A percentile compares a stretch with the other conserved stretches of the same genome.
These are phyloP conservation scores for Lacerta bilineata DNA, from an alignment of 2,797 vertebrate genomes.

Conservation along the genomic window DNA sequence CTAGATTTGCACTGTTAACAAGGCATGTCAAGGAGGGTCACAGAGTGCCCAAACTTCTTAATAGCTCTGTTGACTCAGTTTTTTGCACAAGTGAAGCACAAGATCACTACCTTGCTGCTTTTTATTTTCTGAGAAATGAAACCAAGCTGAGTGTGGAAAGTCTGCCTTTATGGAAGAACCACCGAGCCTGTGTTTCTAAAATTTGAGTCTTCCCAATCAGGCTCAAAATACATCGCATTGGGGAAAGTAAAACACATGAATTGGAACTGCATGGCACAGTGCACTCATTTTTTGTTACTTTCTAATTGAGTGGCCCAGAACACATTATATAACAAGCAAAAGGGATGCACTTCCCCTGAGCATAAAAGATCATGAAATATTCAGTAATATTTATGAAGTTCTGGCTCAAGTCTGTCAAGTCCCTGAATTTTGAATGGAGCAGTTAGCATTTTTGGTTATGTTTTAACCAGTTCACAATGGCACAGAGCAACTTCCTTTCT, in stretches of 20 bases:
- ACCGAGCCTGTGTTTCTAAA: too few species aligned
- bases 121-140: background rate
- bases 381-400: conserved; percentile 68
- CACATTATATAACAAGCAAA: conserved; percentile 70
- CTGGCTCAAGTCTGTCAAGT: conserved; percentile 54
- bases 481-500: too few species aligned
- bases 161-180: too few species aligned
- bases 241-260: conserved; percentile 60
- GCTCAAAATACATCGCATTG: conserved; percentile 61
- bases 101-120: too few species aligned
- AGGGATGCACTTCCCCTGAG: conserved; percentile 62
- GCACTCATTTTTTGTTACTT: conserved; percentile 59
- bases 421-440: conserved; percentile 65
- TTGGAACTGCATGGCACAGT: conserved; percentile 67
- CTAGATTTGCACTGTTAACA: background rate
- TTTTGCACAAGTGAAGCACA: too few species aligned
- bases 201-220: background rate
- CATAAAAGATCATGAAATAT: conserved; percentile 64
- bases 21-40: too few species aligned
- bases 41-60: too few species aligned
- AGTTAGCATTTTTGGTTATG: conserved; percentile 46
- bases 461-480: conserved; percentile 26
- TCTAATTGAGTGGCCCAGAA: conserved; percentile 60
- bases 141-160: too few species aligned
- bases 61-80: too few species aligned